Evolutionary conservation across 1,140 invertebrate species (phyloP).

Genomic region (Homarus americanus): DNA sequence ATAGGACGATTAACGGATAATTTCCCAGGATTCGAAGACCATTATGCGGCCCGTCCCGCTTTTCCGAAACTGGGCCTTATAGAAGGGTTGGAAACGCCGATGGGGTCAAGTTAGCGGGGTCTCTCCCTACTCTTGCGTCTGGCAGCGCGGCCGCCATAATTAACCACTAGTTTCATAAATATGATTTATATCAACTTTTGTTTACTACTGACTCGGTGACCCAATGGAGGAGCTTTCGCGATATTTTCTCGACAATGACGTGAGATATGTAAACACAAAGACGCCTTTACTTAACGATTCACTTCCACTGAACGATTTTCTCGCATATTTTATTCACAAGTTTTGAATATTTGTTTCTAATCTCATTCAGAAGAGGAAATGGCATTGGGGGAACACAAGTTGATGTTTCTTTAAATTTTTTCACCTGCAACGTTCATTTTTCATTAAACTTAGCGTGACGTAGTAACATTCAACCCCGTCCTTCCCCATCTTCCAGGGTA

Average conservation of each 20-base stretch:
- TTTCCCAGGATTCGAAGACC: constrained; percentile 34
- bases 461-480: background rate
- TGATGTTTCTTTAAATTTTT: no score
- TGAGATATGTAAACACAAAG: background rate
- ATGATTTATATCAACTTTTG: constrained; percentile 59
- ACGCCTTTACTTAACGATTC: background rate
- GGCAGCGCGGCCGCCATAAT: constrained; percentile 56
- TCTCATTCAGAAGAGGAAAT: no score
- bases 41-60: constrained; percentile 1
- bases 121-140: constrained; percentile 31
- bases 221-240: constrained; percentile 30
- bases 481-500: no score
- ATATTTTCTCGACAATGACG: background rate
- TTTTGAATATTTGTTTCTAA: no score
- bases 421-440: background rate
- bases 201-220: constrained; percentile 52
- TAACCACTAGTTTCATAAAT: constrained; percentile 57
- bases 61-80: background rate
- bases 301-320: no score
- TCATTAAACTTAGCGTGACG: background rate
- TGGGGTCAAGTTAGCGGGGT: constrained; percentile 20
- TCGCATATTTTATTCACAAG: no score
- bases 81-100: background rate
- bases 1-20: constrained; percentile 52
- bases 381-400: no score